Percentiles rank a stretch among this genome's conserved stretches.
Evolutionary conservation across 2,888 invertebrate species (phyloP).

Genomic region (Lithosia quadra): DNA sequence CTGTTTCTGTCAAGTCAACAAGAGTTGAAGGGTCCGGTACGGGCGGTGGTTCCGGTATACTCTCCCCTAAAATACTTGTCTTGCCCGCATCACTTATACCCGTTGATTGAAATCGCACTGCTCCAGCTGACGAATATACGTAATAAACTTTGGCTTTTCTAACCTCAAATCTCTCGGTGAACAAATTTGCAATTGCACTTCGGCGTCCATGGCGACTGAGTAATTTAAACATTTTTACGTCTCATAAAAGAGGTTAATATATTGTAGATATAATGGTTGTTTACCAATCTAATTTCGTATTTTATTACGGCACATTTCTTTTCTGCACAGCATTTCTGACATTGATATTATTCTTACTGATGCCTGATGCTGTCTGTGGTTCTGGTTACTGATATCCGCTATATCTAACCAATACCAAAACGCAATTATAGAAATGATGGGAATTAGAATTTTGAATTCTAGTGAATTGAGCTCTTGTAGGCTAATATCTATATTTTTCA

Average conservation of each 20-base stretch:
- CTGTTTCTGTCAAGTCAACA: constrained; percentile 69
- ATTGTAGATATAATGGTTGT: constrained; percentile 14
- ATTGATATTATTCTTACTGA: not conserved
- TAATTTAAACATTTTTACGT: constrained; percentile 76
- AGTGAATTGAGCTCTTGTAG: too few species aligned
- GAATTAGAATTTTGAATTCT: too few species aligned
- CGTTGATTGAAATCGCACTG: constrained; percentile 76
- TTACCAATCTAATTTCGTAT: constrained; percentile 29
- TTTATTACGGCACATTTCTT: constrained; percentile 62
- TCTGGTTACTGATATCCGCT: too few species aligned
- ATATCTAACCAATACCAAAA: too few species aligned
- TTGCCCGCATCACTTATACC: constrained; percentile 65
- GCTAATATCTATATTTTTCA: too few species aligned
- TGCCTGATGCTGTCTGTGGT: too few species aligned
- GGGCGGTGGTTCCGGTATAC: constrained; percentile 81
- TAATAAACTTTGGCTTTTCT: constrained; percentile 79
- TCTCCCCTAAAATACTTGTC: constrained; percentile 64
- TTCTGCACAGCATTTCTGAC: too few species aligned
- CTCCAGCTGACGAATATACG: constrained; percentile 74
- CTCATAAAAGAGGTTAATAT: constrained; percentile 9
- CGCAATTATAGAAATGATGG: too few species aligned
- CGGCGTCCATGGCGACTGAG: constrained; percentile 76
- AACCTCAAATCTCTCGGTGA: constrained; percentile 82
- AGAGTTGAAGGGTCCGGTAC: constrained; percentile 73
- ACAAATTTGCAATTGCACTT: constrained; percentile 73